These are phyloP conservation scores for Heloderma charlesbogerti DNA, from an alignment of 2,113 vertebrate genomes.

Conservation along the genomic window DNA sequence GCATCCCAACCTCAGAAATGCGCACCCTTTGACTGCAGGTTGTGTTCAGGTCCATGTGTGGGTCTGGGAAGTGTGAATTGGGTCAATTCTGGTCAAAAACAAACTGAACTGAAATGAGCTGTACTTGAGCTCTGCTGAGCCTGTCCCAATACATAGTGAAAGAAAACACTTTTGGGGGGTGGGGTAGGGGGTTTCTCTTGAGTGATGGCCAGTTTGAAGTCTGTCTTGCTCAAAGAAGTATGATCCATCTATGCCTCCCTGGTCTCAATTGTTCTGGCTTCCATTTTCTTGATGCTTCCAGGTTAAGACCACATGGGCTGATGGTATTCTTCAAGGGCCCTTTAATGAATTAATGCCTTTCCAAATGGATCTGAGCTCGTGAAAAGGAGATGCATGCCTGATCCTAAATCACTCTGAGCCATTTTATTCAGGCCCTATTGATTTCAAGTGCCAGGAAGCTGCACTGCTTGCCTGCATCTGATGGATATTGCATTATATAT, in stretches of 20 bases:
- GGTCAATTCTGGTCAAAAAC: no score
- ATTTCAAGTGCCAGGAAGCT: slow-evolving; percentile 77
- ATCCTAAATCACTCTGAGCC: slow-evolving; percentile 74
- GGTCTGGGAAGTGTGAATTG: no score
- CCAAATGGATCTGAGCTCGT: slow-evolving; percentile 73
- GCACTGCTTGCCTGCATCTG: slow-evolving; percentile 64
- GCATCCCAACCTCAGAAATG: no score
- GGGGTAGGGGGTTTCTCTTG: slow-evolving; percentile 25
- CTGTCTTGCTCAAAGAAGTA: slow-evolving; percentile 57
- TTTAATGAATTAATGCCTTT: slow-evolving; percentile 77
- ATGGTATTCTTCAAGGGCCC: slow-evolving; percentile 68
- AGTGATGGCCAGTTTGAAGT: slow-evolving; percentile 65
- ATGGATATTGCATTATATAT: slow-evolving; percentile 71
- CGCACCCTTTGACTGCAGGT: no score
- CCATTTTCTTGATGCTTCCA: slow-evolving; percentile 54
- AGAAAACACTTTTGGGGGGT: slow-evolving; percentile 60
- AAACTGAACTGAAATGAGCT: no score
- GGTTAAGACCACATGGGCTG: slow-evolving; percentile 53
- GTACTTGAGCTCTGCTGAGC: neutral
- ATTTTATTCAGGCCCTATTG: slow-evolving; percentile 74
- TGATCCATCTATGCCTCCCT: slow-evolving; percentile 58
- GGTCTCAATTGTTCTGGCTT: slow-evolving; percentile 65
- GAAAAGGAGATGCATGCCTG: slow-evolving; percentile 66
- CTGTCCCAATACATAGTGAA: slow-evolving; percentile 54
- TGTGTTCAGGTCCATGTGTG: no score